Base-by-base conservation (phyloP, 2,888 invertebrate genomes). In the Drosophila macrospina region DNA sequence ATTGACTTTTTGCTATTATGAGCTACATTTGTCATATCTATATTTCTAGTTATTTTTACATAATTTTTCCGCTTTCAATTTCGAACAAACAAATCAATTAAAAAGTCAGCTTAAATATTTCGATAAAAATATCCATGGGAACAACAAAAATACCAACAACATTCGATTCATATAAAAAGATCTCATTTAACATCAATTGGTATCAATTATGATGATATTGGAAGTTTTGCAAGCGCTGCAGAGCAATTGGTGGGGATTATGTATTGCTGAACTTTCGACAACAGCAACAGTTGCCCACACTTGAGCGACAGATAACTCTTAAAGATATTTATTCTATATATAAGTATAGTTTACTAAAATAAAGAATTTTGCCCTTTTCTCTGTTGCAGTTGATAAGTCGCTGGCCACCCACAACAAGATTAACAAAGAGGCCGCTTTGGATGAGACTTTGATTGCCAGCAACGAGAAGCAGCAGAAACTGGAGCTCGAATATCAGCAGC, bases 121-220 rank as follows among this genome's bases (percentile, higher is more conserved):
- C 28, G 39, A 41, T 39, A 20, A 37, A 26, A 20, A 28, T 20
- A 3, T 20, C 20, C 20, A 20, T 20, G 1, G 20, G 39, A 36
- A 57, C 34, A 57, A 6, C 37, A 30, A 36, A 26, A 42, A 24
- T 28, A n/a, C n/a, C n/a, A n/a, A n/a, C n/a, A 47, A n/a, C 52
- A 64, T 71, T 63, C 69, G 56, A 60, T 60, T 51, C 44, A 55
- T 41, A 73, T 63, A 57, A 24, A 42, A 24, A 78, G 69, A 82
- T 60, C 71, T 72, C 71, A 85, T 87, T 85, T 78, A 71, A 75
- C 78, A 63, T 82, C 85, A 85, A 85, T 85, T 85, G 85, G 55
- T 74, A 75, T 74, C 85, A 87, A 86, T 86, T 86, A 86, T 82
- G 78, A 54, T 63, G 67, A 72, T 76, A 67, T 69, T 72, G 69